Conservation (phyloP, 2,888 invertebrate species). For the Eledone cirrhosa region DNA sequence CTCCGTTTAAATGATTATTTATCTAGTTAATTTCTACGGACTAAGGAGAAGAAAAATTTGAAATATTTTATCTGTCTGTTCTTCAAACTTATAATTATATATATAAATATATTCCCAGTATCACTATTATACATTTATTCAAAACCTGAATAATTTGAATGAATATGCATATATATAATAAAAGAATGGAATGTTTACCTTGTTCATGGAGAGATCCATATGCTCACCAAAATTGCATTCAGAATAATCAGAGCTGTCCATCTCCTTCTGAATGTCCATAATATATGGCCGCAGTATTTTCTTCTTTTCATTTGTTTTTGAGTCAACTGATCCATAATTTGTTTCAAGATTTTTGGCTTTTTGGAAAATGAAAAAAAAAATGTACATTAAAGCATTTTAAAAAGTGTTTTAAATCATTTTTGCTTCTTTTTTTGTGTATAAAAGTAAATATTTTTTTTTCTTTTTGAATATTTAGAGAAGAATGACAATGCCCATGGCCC, state of each 20-base stretch:
- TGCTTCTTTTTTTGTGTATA: not conserved
- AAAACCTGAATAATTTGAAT: not conserved
- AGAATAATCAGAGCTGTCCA: constrained; percentile 19
- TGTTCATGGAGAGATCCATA: constrained; percentile 1
- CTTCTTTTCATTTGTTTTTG: not conserved
- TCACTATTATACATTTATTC: not conserved
- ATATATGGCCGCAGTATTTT: not conserved
- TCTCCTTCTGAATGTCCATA: constrained; percentile 6
- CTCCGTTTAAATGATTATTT: too few relatives aligned
- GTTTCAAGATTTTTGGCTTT: not conserved
- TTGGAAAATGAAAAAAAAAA: not conserved
- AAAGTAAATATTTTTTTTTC: not conserved
- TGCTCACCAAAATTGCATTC: constrained; percentile 4
- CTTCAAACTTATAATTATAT: too few relatives aligned
- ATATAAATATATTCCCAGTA: not conserved
- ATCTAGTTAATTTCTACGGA: too few relatives aligned
- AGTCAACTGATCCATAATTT: not conserved
- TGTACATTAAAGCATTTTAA: too few relatives aligned
- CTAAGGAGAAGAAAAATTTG: too few relatives aligned
- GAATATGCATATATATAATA: too few relatives aligned
- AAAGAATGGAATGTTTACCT: constrained; percentile 1
- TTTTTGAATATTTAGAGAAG: not conserved
- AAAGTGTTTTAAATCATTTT: too few relatives aligned
- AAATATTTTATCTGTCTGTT: too few relatives aligned
- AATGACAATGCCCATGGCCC: too few relatives aligned